Evolutionary conservation across 2,113 vertebrate species (phyloP).

Genomic region (Octodon degus): DNA sequence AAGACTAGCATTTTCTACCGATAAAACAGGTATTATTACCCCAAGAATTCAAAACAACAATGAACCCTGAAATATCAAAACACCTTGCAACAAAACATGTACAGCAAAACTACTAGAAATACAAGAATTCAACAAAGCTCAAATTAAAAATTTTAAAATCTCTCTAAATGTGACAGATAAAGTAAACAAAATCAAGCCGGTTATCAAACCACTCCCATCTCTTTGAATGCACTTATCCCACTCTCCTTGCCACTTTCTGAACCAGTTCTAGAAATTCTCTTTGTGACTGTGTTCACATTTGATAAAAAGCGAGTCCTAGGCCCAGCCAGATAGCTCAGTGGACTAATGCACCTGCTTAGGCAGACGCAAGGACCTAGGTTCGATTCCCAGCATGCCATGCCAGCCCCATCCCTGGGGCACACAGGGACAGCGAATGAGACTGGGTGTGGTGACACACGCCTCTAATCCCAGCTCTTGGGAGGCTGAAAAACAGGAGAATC

Average conservation of each 20-base stretch:
- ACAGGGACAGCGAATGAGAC: too few relatives aligned
- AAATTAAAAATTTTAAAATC: not conserved
- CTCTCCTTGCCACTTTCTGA: not conserved
- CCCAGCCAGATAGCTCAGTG: too few relatives aligned
- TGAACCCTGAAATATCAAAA: not conserved
- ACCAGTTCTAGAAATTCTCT: not conserved
- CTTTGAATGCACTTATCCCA: not conserved
- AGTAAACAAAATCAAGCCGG: slow-evolving; percentile 28
- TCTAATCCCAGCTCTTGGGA: too few relatives aligned
- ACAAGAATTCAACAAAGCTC: not conserved
- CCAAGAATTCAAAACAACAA: slow-evolving; percentile 9
- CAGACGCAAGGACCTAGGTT: too few relatives aligned
- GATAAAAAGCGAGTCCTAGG: not conserved
- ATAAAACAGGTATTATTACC: not conserved
- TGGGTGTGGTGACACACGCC: too few relatives aligned
- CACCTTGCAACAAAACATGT: not conserved
- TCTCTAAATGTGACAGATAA: slow-evolving; percentile 38
- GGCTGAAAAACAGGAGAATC: too few relatives aligned
- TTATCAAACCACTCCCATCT: not conserved
- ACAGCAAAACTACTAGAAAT: slow-evolving; percentile 10
- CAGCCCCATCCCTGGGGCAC: too few relatives aligned
- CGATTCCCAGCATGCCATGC: too few relatives aligned
- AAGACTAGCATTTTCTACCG: not conserved
- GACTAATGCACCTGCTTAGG: too few relatives aligned
- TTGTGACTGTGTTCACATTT: not conserved